Base-by-base conservation (phyloP, 2,888 invertebrate species). In the Heliconius erato region DNA sequence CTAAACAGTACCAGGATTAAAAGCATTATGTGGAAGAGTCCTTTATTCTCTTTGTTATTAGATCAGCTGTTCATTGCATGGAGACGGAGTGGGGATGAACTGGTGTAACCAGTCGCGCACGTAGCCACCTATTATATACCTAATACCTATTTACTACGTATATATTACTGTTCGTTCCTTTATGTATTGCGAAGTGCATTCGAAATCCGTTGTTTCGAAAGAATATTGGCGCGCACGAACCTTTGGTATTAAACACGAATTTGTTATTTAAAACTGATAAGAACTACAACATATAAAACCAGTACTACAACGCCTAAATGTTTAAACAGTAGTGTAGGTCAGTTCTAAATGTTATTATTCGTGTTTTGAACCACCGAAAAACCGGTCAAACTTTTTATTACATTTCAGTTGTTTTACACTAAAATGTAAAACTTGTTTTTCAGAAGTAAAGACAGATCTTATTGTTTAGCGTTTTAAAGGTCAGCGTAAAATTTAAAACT, bases 41-140 rank as follows among this genome's bases (percentile, higher is more conserved):
- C 32, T 88, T 88, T 87, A 85, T 87, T 89, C 92, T 92, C 95
- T 95, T 95, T 95, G 95, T 95, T 95, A 91, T 93, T 88, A 88
- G 89, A 85, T 88, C 95, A 95, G 95, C 95, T 95, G 95, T 94
- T 95, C 89, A 88, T 81, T 84, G 85, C 83, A 85, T 82, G 85
- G 84, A 80, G 84, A 83, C 85, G 44, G 88, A 87, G 87, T 85
- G 87, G 88, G 88, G 89, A 86, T 84, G 86, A 90, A 93, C 93
- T 91, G 89, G 94, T 92, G 86, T 78, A 85, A 87, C 90, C 84
- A 88, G 90, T 89, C 80, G n/a, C 79, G 74, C 77, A 76, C 72
- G 67, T 82, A 79, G 44, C 44, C 19, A 35, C 59, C 40, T 81
- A n/a, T 44, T 76, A 54, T 81, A 49, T 77, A 59, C n/a, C n/a